Conservation (phyloP, 1,140 invertebrate species). For the Hyphantria cunea region DNA sequence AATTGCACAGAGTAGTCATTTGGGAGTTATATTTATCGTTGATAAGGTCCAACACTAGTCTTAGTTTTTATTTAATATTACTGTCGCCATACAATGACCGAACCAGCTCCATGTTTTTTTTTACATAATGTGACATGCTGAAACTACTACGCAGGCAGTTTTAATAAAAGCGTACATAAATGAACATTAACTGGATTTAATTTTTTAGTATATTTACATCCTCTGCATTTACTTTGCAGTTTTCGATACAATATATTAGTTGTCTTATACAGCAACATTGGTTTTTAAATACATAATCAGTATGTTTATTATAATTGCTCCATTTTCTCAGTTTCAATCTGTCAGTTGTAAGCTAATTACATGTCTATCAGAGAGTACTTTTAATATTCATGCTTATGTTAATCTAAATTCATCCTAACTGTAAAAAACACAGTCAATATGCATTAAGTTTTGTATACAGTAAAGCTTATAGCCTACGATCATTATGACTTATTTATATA, state of each 20-base stretch:
- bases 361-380: not conserved
- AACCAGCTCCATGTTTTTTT: conserved; percentile 20
- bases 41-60: not conserved
- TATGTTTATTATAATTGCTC: not conserved
- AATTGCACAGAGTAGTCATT: too few species aligned
- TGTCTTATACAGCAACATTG: not conserved
- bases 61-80: conserved; percentile 12
- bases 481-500: not conserved
- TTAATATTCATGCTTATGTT: conserved; percentile 12
- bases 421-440: conserved; percentile 21
- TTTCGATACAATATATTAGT: conserved; percentile 21
- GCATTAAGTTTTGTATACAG: conserved; percentile 11
- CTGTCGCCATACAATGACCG: conserved; percentile 24
- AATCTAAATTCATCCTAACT: conserved; percentile 2
- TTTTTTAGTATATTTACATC: conserved; percentile 11
- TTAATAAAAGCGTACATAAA: conserved; percentile 7
- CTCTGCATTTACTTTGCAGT: not conserved
- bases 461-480: too few species aligned
- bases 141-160: conserved; percentile 35
- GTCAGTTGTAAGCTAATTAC: not conserved
- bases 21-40: not conserved
- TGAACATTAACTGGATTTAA: not conserved
- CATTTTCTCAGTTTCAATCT: not conserved
- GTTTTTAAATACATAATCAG: conserved; percentile 10
- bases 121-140: conserved; percentile 21